These are phyloP conservation scores for Sycophila texana DNA, from an alignment of 2,888 invertebrate genomes.

Conservation along the genomic window DNA sequence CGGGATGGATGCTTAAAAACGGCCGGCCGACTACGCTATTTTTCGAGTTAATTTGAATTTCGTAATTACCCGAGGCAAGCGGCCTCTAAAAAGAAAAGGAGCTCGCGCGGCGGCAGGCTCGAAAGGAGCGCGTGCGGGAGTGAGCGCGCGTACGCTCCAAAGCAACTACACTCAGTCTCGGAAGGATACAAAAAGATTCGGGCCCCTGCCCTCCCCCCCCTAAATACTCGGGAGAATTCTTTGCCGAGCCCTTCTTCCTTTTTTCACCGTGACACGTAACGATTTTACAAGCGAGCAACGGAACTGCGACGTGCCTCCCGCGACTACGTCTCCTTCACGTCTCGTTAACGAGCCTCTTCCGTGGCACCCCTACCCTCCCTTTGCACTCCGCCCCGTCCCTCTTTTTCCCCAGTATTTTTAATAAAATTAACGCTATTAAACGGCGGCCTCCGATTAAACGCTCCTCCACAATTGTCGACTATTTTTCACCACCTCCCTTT, in stretches of 20 bases:
- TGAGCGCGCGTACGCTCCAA: conserved; percentile 63
- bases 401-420: not conserved
- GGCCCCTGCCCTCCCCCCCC: conserved; percentile 58
- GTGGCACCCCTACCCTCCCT: not conserved
- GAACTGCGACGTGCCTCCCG: conserved; percentile 3
- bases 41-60: conserved; percentile 76
- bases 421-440: not conserved
- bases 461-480: conserved; percentile 6
- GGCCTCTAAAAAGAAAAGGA: conserved; percentile 63
- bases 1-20: conserved; percentile 72
- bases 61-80: conserved; percentile 72
- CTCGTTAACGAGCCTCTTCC: not conserved
- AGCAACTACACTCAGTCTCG: conserved; percentile 60
- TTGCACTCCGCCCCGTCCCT: not conserved
- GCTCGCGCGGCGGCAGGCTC: not conserved
- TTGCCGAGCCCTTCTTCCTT: conserved; percentile 58
- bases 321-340: not conserved
- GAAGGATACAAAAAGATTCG: conserved; percentile 66
- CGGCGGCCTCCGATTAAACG: not conserved
- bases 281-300: conserved; percentile 42
- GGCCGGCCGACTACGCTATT: conserved; percentile 70
- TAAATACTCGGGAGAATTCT: conserved; percentile 72
- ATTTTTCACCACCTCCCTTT: conserved; percentile 16
- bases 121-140: not conserved
- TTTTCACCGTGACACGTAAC: conserved; percentile 51